Conservation (phyloP, 2,797 vertebrate genomes). For the Mustela erminea region DNA sequence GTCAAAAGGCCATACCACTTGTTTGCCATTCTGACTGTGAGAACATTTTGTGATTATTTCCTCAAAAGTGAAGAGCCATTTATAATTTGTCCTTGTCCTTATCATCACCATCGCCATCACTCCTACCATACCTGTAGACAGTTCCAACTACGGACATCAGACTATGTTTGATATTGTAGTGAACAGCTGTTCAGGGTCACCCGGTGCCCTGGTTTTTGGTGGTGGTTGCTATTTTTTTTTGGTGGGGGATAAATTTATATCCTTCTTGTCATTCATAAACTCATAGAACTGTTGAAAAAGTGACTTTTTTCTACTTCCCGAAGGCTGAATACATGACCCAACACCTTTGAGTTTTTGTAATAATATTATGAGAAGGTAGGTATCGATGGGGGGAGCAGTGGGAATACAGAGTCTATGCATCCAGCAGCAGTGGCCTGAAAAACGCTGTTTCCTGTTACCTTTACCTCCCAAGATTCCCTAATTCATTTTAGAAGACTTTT, state of each 20-base stretch:
- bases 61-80: not conserved
- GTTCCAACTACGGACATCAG: not conserved
- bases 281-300: not conserved
- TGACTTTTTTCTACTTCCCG: not conserved
- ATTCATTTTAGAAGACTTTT: not conserved
- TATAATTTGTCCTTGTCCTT: not conserved
- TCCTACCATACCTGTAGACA: not conserved
- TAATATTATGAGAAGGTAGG: not conserved
- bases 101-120: not conserved
- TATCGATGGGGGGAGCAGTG: accelerated
- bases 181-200: not conserved
- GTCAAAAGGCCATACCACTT: not conserved
- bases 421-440: not conserved
- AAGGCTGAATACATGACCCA: not conserved
- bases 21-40: not conserved
- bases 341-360: not conserved
- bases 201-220: not conserved
- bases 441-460: not conserved
- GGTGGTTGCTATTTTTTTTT: not conserved
- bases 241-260: not conserved
- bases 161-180: not conserved
- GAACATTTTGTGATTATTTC: not conserved
- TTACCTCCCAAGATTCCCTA: not conserved
- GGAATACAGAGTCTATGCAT: not conserved
- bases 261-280: not conserved